phyloP scores from a whole-genome alignment of 1,140 invertebrate species.

The Drosophila malerkotliana region DNA sequence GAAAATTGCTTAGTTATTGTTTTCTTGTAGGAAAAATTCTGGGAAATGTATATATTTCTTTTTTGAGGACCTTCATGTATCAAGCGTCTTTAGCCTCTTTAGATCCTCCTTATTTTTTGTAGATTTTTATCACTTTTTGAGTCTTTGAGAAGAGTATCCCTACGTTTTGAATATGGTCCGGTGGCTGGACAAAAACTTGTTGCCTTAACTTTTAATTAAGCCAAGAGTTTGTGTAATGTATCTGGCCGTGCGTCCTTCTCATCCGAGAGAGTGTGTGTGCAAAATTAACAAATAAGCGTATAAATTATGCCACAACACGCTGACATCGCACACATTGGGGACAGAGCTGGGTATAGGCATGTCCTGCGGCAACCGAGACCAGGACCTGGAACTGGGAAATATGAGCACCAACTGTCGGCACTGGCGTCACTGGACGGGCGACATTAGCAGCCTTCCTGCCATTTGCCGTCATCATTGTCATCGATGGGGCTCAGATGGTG shows the following conservation, averaged over 20 bases:
- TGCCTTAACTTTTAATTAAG: conserved; percentile 76
- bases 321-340: conserved; percentile 35
- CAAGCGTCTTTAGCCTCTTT: too few species aligned
- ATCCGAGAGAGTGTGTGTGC: conserved; percentile 45
- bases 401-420: conserved; percentile 55
- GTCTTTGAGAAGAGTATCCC: conserved; percentile 34
- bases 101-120: too few species aligned
- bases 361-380: conserved; percentile 21
- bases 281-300: conserved; percentile 80
- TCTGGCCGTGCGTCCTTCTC: conserved; percentile 19
- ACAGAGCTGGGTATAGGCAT: neutral
- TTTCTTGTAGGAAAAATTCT: neutral
- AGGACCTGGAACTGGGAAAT: conserved; percentile 54
- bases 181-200: conserved; percentile 40
- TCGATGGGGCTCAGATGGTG: conserved; percentile 35
- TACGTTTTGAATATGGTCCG: neutral
- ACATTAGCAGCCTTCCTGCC: conserved; percentile 45
- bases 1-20: neutral
- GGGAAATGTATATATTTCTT: neutral
- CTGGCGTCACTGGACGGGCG: conserved; percentile 38
- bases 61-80: neutral
- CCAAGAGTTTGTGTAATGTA: conserved; percentile 65
- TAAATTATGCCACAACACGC: conserved; percentile 72
- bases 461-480: conserved; percentile 66
- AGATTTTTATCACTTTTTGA: neutral